These are phyloP conservation scores for Tetrax tetrax DNA, from an alignment of 2,113 vertebrate genomes.

Conservation along the genomic window DNA sequence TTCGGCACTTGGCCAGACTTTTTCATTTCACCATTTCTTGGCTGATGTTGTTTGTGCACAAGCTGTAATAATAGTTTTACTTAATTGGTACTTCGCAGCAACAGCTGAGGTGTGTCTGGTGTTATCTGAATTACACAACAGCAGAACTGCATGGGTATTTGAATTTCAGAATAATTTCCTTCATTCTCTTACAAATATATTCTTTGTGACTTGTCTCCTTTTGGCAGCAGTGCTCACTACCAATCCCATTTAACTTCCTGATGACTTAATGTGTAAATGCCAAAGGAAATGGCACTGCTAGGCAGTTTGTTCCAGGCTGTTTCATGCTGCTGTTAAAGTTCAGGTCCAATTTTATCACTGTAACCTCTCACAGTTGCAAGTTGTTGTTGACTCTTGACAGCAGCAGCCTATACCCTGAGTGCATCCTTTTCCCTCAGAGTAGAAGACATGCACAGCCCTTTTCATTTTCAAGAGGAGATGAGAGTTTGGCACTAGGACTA, in stretches of 20 bases:
- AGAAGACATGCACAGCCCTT: neutral
- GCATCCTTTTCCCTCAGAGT: neutral
- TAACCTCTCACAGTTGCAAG: neutral
- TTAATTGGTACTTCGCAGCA: neutral
- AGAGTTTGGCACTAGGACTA: neutral
- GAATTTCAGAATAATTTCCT: neutral
- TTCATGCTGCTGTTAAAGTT: conserved; percentile 20
- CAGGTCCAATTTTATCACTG: neutral
- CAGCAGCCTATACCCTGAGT: neutral
- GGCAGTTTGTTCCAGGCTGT: neutral
- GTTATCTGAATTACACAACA: neutral
- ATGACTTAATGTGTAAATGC: neutral
- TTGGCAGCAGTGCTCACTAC: neutral
- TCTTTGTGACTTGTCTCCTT: neutral
- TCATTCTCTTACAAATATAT: neutral
- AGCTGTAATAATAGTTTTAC: neutral
- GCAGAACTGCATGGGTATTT: neutral
- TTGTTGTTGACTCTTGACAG: neutral
- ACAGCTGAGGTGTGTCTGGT: neutral
- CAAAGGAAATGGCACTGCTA: neutral
- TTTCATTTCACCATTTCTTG: conserved; percentile 2
- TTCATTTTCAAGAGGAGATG: neutral
- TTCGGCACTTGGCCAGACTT: neutral
- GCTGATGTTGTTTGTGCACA: neutral
- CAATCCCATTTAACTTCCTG: neutral